Evolutionary conservation across 2,888 invertebrate genomes (phyloP).

Genomic region (Serripes groenlandicus): DNA sequence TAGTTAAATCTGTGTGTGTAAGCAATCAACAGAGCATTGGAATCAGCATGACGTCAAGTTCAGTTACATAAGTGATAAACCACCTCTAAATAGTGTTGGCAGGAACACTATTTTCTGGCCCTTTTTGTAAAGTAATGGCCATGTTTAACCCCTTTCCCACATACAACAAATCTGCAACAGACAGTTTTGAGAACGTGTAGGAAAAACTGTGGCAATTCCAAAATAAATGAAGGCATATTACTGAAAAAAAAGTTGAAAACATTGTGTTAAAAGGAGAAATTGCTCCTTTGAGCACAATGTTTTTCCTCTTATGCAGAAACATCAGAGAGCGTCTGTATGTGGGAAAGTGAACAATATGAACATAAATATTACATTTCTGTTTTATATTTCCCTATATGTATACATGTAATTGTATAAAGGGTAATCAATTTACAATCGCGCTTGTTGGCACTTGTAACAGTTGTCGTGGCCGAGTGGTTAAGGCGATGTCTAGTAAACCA

Average conservation of each 20-base stretch:
- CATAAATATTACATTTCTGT: not conserved
- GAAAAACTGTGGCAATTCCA: not conserved
- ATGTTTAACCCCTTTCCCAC: not conserved
- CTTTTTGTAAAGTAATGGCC: not conserved
- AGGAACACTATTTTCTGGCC: too few relatives aligned
- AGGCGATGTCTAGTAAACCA: conserved; percentile 36
- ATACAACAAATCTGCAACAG: not conserved
- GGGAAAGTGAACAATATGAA: not conserved
- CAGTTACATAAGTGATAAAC: too few relatives aligned
- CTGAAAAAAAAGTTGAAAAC: not conserved
- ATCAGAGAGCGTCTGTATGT: not conserved
- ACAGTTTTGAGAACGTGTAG: not conserved
- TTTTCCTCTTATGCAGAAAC: not conserved
- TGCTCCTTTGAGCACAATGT: not conserved
- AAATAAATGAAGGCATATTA: not conserved
- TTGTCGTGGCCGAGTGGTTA: conserved; percentile 39
- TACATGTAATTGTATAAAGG: too few relatives aligned
- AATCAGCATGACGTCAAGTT: too few relatives aligned
- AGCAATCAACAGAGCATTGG: too few relatives aligned
- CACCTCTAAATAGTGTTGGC: too few relatives aligned
- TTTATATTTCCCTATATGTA: not conserved
- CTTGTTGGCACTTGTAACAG: too few relatives aligned
- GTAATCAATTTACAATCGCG: too few relatives aligned
- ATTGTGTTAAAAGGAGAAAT: not conserved
- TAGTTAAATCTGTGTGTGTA: too few relatives aligned